A percentile compares a stretch with the other conserved stretches of the same genome.
These are phyloP conservation scores for Rhabdomys pumilio DNA, from an alignment of 2,797 vertebrate genomes.

Conservation along the genomic window DNA sequence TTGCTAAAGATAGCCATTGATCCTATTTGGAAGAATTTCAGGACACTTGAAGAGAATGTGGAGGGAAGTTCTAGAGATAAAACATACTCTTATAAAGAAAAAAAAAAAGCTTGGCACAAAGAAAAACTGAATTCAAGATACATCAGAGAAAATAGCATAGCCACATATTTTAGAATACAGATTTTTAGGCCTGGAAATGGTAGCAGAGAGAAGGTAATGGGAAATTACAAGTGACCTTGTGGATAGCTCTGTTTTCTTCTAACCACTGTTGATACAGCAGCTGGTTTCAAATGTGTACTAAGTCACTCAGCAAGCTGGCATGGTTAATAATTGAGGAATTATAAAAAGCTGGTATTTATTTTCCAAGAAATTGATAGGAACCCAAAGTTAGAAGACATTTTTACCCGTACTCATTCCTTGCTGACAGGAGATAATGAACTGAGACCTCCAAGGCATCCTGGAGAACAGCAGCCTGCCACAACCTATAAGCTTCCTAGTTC, in stretches of 20 bases:
- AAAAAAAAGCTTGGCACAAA: conserved; percentile 26
- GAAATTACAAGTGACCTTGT: conserved; percentile 58
- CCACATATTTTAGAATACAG: conserved; percentile 13
- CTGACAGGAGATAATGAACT: conserved; percentile 80
- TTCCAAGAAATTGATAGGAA: conserved; percentile 67
- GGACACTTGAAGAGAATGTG: conserved; percentile 31
- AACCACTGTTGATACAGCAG: conserved; percentile 48
- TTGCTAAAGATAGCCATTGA: conserved; percentile 36
- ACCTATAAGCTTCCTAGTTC: conserved; percentile 60
- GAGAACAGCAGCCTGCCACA: conserved; percentile 62
- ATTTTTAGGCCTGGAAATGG: not conserved
- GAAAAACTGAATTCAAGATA: conserved; percentile 58
- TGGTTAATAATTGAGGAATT: conserved; percentile 67
- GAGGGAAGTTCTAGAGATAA: not conserved
- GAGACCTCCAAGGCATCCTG: conserved; percentile 69
- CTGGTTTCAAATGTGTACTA: conserved; percentile 61
- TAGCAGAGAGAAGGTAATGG: conserved; percentile 45
- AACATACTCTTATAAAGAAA: not conserved
- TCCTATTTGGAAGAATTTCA: conserved; percentile 55
- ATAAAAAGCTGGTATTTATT: conserved; percentile 69
- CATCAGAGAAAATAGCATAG: conserved; percentile 8
- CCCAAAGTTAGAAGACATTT: conserved; percentile 64
- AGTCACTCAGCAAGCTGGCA: conserved; percentile 65
- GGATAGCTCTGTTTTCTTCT: conserved; percentile 40
- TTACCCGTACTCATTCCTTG: conserved; percentile 64